Base-by-base conservation (phyloP, 2,113 vertebrate genomes). In the Solea solea region DNA sequence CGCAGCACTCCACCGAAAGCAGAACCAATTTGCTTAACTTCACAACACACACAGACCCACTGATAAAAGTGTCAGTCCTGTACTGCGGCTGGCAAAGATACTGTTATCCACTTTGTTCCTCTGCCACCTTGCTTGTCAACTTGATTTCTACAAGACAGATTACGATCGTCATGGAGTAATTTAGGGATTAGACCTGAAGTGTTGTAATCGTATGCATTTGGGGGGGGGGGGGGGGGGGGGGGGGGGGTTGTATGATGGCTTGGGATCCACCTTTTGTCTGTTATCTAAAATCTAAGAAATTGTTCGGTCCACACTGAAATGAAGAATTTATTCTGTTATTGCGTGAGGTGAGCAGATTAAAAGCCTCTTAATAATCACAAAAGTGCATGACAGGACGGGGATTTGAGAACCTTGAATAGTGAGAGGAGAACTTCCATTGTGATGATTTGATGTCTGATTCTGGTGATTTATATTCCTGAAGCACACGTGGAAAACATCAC, bases 11-110 rank as follows among this genome's bases (percentile, higher is more conserved):
- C 85, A 82, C 68, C 78, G 80, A 83, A 84, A 90, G 91, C 92
- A 91, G 89, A 93, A 94, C 92, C 80, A 89, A 93, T 93, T 92
- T 90, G 90, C 91, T 93, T 93, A 92, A 92, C 87, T 92, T 91
- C 86, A 67, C 80, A 87, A 88, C 84, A 88, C 76, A 84, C 82
- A 74, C 72, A 72, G 66, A 54, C 76, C 59, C 28, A 64, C 76
- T 12, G 89, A 92, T 92, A 90, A 89, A 90, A 87, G 78, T 74
- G 85, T 83, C 71, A 82, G 79, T 78, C 69, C 82, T 87, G 62
- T 53, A 72, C 89, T 34, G 57, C 25, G 79, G 71, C 80, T 81
- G 82, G 86, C 67, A 89, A 78, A 86, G 78, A 88, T 88, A 90
- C 81, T 88, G 90, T 89, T 87, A 89, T 90, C 91, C 89, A 83